phyloP scores from a whole-genome alignment of 2,888 invertebrate species.

The Microplitis deprimator region DNA sequence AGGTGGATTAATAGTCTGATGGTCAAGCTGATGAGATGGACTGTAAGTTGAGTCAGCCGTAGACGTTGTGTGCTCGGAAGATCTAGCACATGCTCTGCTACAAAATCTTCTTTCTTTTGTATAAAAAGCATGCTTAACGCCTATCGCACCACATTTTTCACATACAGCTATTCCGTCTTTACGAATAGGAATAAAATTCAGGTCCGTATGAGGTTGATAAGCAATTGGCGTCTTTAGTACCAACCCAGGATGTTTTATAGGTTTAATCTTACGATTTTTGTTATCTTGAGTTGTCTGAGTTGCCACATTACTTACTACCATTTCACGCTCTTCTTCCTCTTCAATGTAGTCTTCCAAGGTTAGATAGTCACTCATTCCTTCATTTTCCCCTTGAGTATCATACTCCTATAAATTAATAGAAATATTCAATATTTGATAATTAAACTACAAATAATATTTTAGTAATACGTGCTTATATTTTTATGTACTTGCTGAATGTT shows the following conservation, averaged over 20 bases:
- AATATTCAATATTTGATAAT: background rate
- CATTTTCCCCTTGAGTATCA: conserved; percentile 61
- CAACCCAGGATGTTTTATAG: conserved; percentile 81
- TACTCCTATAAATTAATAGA: conserved; percentile 58
- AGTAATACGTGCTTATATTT: background rate
- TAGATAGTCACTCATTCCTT: conserved; percentile 69
- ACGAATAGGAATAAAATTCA: conserved; percentile 88
- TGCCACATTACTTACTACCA: conserved; percentile 73
- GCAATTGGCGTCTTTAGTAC: conserved; percentile 85
- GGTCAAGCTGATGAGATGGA: conserved; percentile 64
- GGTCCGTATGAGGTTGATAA: conserved; percentile 85
- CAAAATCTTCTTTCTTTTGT: conserved; percentile 87
- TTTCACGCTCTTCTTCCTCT: conserved; percentile 72
- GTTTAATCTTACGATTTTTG: conserved; percentile 79
- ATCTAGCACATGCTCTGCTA: conserved; percentile 84
- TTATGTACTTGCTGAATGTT: conserved; percentile 64
- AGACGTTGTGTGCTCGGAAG: conserved; percentile 62
- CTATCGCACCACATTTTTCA: conserved; percentile 87
- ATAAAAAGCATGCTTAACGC: conserved; percentile 89
- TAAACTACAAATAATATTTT: conserved; percentile 5
- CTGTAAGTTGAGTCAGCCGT: conserved; percentile 65
- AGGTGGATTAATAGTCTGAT: conserved; percentile 55
- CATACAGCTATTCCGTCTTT: conserved; percentile 92
- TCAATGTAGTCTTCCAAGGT: conserved; percentile 72
- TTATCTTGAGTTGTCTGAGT: conserved; percentile 75